Evolutionary conservation across 2,888 invertebrate species (phyloP), one percentile per base, ranked within the genome.

Genomic region (Cosmorhoe ocellata): DNA sequence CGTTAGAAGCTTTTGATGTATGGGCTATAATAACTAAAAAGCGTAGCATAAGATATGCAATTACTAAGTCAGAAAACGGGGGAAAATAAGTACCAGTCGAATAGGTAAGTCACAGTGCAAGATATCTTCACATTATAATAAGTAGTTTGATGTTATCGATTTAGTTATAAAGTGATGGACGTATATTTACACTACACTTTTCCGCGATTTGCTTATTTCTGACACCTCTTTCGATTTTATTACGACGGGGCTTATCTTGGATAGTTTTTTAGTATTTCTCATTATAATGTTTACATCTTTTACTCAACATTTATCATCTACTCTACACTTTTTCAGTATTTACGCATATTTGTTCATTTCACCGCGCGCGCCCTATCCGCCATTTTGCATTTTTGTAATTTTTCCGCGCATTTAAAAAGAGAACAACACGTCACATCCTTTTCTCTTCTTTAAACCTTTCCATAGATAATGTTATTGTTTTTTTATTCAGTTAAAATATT

Each of bases 211-310:
- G 51, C 60, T 51, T 54, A 56, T 53, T 64, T 62, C 64, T 64
- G 63, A 64, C 64, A 68, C 58, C 64, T 70, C 61, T 67, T 57
- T 55, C 47, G 48, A 30, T n/a, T n/a, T 61, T 53, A 32, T 51
- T 64, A 55, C 63, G 59, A 63, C 58, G 65, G 63, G 64, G 59
- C 61, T 60, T 66, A 62, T 59, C 56, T 45, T 47, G 48, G 43
- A 51, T 59, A 58, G 48, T 46, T 52, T 18, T 33, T 38, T 48
- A 24, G 34, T 22, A 39, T n/a, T 43, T 46, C n/a, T 36, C 22
- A 41, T 46, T 37, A 22, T 28, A 36, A 45, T 37, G 12, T 37
- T 28, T 37, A 32, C 27, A 28, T 33, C 42, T 42, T 44, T 37
- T 32, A 39, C 38, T 40, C 27, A 36, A 41, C 41, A 45, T 51